Base-by-base conservation (phyloP, 2,888 invertebrate genomes). In the Tipula lateralis region DNA sequence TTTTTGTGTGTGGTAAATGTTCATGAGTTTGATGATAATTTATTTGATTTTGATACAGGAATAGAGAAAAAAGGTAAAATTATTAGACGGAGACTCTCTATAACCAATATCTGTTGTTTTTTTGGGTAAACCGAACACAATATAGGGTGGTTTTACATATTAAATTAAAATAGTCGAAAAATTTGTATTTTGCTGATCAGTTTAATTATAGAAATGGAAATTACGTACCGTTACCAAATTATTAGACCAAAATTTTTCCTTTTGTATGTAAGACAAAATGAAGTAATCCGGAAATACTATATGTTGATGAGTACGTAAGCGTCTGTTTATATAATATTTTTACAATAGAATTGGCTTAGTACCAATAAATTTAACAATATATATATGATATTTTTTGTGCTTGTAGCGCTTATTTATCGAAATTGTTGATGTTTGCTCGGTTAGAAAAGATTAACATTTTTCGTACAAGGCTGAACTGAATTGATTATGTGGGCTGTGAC, bases 21-120 rank as follows among this genome's bases (percentile, higher is more conserved):
- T 66, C 66, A 66, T 66, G 66, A 66, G 66, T 66, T 66, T 66
- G 66, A 66, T 66, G 66, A 66, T 66, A 66, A 66, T 66, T 66
- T 66, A 66, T 66, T 66, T 66, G 66, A 66, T 66, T 66, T 66
- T 66, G 66, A 66, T 66, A 66, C 66, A 19, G n/a, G 66, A 66
- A 24, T 66, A 66, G 16, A 44, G 9, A 66, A 66, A 66, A 24
- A 66, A 66, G 66, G 66, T 66, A 66, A 66, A 2, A 24, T 66
- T 24, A 24, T 24, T 66, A 66, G 66, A 66, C 66, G 66, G 19
- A 66, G 66, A 66, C 66, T 24, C 9, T 34, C 6, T 34, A 66
- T 9, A 66, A 24, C 24, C 66, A 66, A 66, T 50, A 50, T 16
- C 0, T 16, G 5, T 19, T 66, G 24, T 9, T 66, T 66, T 24